Conservation (phyloP, 1,140 invertebrate species). For the Campoletis sonorensis region DNA sequence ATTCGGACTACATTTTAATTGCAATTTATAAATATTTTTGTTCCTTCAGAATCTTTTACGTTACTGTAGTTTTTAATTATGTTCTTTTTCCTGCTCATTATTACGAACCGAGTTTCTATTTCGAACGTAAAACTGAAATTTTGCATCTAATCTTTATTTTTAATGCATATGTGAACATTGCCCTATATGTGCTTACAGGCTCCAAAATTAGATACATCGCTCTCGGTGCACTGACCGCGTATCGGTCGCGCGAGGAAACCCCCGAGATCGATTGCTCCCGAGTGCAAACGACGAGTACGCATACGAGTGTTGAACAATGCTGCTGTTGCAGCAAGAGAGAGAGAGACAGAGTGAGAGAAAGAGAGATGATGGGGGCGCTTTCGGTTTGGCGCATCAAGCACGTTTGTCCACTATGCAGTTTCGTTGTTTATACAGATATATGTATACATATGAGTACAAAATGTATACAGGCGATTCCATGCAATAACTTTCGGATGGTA, state of each 20-base stretch:
- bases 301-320: neutral
- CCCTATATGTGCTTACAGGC: neutral
- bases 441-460: neutral
- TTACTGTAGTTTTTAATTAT: too few species aligned
- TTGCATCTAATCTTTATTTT: neutral
- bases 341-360: neutral
- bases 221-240: neutral
- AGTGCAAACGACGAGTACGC: slow-evolving; percentile 10
- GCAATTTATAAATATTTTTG: neutral
- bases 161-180: neutral
- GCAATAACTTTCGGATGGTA: too few species aligned
- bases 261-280: slow-evolving; percentile 9
- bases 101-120: neutral
- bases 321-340: neutral
- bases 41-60: neutral
- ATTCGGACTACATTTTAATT: neutral
- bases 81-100: neutral
- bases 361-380: neutral
- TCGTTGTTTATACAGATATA: neutral
- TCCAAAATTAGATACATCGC: slow-evolving; percentile 6
- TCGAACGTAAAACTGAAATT: neutral
- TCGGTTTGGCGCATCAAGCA: slow-evolving; percentile 2
- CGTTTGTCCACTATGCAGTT: slow-evolving; percentile 10
- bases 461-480: too few species aligned
- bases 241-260: slow-evolving; percentile 13